Conservation (phyloP, 2,888 invertebrate genomes). For the Dryomyza anilis region DNA sequence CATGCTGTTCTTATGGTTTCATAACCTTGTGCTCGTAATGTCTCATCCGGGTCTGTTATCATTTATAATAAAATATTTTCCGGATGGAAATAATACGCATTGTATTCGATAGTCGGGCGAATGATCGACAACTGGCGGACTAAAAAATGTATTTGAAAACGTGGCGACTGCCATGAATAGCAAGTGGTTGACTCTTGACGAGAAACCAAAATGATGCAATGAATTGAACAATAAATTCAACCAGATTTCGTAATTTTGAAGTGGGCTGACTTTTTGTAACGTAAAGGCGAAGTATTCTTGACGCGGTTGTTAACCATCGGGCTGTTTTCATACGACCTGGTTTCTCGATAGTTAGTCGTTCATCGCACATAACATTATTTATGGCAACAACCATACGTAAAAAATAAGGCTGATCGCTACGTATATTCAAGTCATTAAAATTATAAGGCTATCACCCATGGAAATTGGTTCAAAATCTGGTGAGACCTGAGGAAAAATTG, state of each 20-base stretch:
- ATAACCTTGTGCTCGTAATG: too few species aligned
- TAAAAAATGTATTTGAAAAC: too few species aligned
- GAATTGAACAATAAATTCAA: slow-evolving; percentile 16
- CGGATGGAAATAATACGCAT: too few species aligned
- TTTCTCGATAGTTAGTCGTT: slow-evolving; percentile 16
- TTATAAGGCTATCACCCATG: slow-evolving; percentile 23
- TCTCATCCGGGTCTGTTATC: too few species aligned
- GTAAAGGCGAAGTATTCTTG: slow-evolving; percentile 18
- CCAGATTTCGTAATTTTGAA: slow-evolving; percentile 17
- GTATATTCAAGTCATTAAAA: slow-evolving; percentile 13
- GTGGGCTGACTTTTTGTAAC: background rate
- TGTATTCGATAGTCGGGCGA: too few species aligned
- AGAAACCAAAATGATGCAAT: slow-evolving; percentile 23
- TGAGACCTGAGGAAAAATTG: too few species aligned
- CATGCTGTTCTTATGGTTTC: too few species aligned
- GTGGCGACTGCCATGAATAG: slow-evolving; percentile 15
- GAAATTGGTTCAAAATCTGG: slow-evolving; percentile 16
- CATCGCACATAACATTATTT: slow-evolving; percentile 22
- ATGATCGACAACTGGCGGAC: too few species aligned
- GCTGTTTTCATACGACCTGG: slow-evolving; percentile 23
- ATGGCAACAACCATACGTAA: slow-evolving; percentile 21
- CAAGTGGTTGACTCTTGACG: slow-evolving; percentile 15
- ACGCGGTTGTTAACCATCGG: slow-evolving; percentile 22
- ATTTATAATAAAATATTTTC: too few species aligned
- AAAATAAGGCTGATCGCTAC: slow-evolving; percentile 22